Conservation (phyloP, 1,140 invertebrate species). For the Trichogramma pretiosum region DNA sequence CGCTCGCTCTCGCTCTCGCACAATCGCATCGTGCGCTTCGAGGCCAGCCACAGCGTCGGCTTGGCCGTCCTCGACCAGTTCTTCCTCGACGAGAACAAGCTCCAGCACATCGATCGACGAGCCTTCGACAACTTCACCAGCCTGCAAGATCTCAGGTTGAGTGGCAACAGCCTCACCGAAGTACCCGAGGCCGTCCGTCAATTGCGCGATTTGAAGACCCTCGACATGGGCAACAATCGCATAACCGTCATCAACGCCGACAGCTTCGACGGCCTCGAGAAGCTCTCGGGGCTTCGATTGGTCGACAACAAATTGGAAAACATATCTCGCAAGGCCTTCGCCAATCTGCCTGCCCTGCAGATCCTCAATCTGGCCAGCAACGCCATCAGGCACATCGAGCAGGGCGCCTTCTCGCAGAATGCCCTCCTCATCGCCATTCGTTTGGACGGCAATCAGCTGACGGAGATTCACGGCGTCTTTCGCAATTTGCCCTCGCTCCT, state of each 20-base stretch:
- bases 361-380: constrained; percentile 85
- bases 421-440: constrained; percentile 74
- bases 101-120: constrained; percentile 58
- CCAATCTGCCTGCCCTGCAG: constrained; percentile 71
- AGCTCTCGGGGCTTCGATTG: constrained; percentile 70
- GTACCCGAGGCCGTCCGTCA: constrained; percentile 69
- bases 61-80: constrained; percentile 64
- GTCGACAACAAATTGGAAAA: constrained; percentile 84
- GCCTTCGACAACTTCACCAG: constrained; percentile 72
- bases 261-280: constrained; percentile 70
- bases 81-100: constrained; percentile 65
- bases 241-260: constrained; percentile 68
- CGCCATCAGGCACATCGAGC: constrained; percentile 68
- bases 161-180: constrained; percentile 69
- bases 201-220: constrained; percentile 64
- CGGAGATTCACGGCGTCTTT: constrained; percentile 77
- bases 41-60: constrained; percentile 61
- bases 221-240: constrained; percentile 78
- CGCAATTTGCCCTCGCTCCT: constrained; percentile 70
- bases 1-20: constrained; percentile 66
- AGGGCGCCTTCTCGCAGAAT: constrained; percentile 72
- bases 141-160: constrained; percentile 78
- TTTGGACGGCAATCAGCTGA: constrained; percentile 75
- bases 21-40: constrained; percentile 61
- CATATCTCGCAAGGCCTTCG: constrained; percentile 70